Conservation (phyloP, 2,113 vertebrate genomes). For the Hylia prasina region DNA sequence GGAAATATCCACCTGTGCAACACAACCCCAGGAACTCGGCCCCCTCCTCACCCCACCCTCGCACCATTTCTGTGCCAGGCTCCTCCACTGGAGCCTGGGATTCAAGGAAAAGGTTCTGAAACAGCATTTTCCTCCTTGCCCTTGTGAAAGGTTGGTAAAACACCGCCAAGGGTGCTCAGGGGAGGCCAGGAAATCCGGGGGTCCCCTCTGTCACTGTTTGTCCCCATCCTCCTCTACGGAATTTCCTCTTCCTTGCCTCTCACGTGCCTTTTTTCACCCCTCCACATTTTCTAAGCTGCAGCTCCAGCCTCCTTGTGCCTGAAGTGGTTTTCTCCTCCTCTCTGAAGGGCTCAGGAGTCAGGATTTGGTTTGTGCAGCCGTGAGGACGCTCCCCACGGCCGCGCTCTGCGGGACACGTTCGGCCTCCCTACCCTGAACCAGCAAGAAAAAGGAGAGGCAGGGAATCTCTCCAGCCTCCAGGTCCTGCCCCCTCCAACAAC, state of each 20-base stretch:
- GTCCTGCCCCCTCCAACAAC: neutral
- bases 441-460: neutral
- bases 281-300: neutral
- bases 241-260: neutral
- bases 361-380: constrained; percentile 28
- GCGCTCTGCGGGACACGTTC: neutral
- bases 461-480: neutral
- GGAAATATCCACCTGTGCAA: constrained; percentile 18
- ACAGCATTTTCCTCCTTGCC: neutral
- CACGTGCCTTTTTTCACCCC: neutral
- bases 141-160: neutral
- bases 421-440: neutral
- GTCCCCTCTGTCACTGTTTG: neutral
- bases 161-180: neutral
- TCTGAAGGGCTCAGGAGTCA: neutral
- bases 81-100: neutral
- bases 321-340: neutral
- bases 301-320: neutral
- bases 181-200: neutral
- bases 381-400: neutral
- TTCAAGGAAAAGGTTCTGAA: neutral
- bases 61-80: neutral
- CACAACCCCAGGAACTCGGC: neutral
- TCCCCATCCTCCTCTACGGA: neutral
- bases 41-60: neutral